Base-by-base conservation (phyloP, 2,113 vertebrate species). In the Eira barbara region DNA sequence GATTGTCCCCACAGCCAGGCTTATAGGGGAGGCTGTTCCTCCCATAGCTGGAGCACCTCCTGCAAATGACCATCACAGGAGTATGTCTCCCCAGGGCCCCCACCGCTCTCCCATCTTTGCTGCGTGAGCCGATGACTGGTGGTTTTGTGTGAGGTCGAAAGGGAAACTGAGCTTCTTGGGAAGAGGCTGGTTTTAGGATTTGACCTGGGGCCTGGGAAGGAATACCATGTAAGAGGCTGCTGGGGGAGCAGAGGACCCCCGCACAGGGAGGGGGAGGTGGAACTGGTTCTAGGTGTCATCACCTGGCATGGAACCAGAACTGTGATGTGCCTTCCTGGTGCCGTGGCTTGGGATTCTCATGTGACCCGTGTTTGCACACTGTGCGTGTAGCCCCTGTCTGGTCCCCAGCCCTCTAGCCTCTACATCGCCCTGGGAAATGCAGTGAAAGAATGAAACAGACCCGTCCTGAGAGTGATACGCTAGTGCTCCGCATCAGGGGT, bases 221-320 rank as follows among this genome's bases (percentile, higher is more conserved):
- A 42, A 4, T 0, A 12, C 6, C 2, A 5, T 59, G 25, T 17
- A 34, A 3, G 63, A 74, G 29, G 92, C 63, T 18, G 1, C 63
- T 4, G 3, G 57, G 17, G 15, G 12, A 34, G 73, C 23, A 3
- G 65, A 55, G 55, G 63, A 3, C 4, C 14, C 63, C 47, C 17
- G 1, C 15, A 14, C 21, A 4, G 29, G 27, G n/a, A 39, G 39
- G 59, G 36, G 45, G 23, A 63, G 23, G 15, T 0, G 4, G 55
- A 29, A 31, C 76, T 63, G 59, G 67, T 45, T 52, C 63, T 59
- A 3, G 36, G 57, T 25, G 49, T 83, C 2, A 2, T n/a, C 29
- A 14, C 29, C 47, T 31, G 76, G 20, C 45, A 14, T 7, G 29
- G 91, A 76, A 14, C 47, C 4, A 21, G 73, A 69, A 27, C 65